Conservation (phyloP, 2,113 vertebrate genomes). For the Nannobrachium achirus region DNA sequence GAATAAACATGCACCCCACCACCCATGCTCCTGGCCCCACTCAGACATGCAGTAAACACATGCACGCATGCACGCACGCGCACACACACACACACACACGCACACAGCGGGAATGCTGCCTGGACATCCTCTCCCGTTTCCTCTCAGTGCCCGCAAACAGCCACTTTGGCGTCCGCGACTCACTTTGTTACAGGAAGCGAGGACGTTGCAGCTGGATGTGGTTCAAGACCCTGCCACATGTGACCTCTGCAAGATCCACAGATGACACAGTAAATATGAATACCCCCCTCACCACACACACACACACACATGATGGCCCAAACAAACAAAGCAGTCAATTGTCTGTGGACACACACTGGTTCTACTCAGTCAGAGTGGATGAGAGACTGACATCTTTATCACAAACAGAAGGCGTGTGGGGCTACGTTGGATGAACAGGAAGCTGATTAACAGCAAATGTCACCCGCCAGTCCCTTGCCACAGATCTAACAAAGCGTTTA, state of each 20-base stretch:
- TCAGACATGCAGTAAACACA: slow-evolving; percentile 2
- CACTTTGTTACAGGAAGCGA: slow-evolving; percentile 33
- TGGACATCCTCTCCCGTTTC: slow-evolving; percentile 10
- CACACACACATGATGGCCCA: neutral
- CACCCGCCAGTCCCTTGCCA: slow-evolving; percentile 29
- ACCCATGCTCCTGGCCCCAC: neutral
- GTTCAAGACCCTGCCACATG: slow-evolving; percentile 4
- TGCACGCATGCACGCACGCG: neutral
- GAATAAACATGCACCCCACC: slow-evolving; percentile 6
- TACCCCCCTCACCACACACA: too few relatives aligned
- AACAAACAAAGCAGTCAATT: neutral
- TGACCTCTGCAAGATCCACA: slow-evolving; percentile 6
- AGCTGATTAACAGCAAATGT: slow-evolving; percentile 64
- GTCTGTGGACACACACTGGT: neutral
- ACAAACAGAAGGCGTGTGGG: slow-evolving; percentile 30
- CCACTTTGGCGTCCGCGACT: neutral
- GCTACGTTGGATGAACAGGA: slow-evolving; percentile 16
- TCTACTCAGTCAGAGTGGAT: neutral
- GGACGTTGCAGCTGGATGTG: slow-evolving; percentile 2
- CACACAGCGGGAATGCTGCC: slow-evolving; percentile 24
- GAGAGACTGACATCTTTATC: slow-evolving; percentile 48
- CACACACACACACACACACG: neutral
- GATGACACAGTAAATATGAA: too few relatives aligned
- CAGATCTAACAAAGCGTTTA: slow-evolving; percentile 27
- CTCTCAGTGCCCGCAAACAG: neutral